These are phyloP conservation scores for Vulpes lagopus DNA, from an alignment of 2,113 vertebrate species.

Conservation along the genomic window DNA sequence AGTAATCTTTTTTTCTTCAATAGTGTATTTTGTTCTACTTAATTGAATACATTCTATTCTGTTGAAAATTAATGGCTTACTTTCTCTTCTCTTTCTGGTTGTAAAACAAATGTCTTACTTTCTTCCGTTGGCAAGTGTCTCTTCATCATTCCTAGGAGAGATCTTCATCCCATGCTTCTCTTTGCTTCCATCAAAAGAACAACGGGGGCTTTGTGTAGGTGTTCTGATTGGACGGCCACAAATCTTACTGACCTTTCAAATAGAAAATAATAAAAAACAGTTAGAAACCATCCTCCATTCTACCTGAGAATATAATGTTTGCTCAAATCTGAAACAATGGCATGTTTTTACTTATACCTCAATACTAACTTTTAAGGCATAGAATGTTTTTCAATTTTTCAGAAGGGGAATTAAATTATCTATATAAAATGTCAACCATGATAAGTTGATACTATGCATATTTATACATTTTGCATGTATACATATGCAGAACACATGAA, in stretches of 20 bases:
- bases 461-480: not conserved
- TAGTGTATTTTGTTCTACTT: slow-evolving; percentile 14
- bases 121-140: slow-evolving; percentile 88
- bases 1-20: slow-evolving; percentile 42
- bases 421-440: not conserved
- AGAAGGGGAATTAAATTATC: not conserved
- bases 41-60: slow-evolving; percentile 74
- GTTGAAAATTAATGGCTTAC: slow-evolving; percentile 85
- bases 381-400: not conserved
- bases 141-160: slow-evolving; percentile 82
- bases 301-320: slow-evolving; percentile 35
- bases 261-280: slow-evolving; percentile 67
- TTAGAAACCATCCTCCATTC: not conserved
- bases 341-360: not conserved
- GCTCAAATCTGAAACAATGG: not conserved
- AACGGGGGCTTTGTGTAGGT: slow-evolving; percentile 79
- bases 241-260: slow-evolving; percentile 89
- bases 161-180: slow-evolving; percentile 87
- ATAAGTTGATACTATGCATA: not conserved
- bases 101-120: slow-evolving; percentile 90
- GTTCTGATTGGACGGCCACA: slow-evolving; percentile 90
- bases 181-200: slow-evolving; percentile 84
- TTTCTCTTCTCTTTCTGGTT: slow-evolving; percentile 86
- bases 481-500: not conserved
- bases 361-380: not conserved